phyloP scores from a whole-genome alignment of 1,140 invertebrate genomes.

The Panagrolaimus sp. region DNA sequence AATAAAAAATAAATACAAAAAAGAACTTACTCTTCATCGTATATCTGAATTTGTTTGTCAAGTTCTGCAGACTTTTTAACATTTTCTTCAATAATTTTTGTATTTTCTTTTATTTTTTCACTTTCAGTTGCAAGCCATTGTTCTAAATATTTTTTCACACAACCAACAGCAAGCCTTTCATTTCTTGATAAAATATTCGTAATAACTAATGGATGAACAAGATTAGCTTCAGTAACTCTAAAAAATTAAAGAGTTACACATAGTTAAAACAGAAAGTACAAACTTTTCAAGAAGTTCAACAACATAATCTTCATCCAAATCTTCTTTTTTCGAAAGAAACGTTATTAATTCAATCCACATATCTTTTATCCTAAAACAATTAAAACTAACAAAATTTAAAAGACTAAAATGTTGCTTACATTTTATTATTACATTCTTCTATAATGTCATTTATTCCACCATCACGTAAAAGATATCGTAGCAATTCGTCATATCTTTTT shows the following conservation, averaged over 20 bases:
- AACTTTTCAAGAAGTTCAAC: slow-evolving; percentile 36
- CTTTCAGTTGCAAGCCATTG: slow-evolving; percentile 49
- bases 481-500: not conserved
- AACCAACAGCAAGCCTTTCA: slow-evolving; percentile 35
- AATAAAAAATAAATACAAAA: not conserved
- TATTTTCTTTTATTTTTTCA: slow-evolving; percentile 32
- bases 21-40: slow-evolving; percentile 24
- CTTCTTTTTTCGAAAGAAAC: slow-evolving; percentile 31
- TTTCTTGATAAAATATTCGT: slow-evolving; percentile 51
- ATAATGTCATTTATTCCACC: slow-evolving; percentile 46
- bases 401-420: slow-evolving; percentile 23
- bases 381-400: not conserved
- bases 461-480: slow-evolving; percentile 38
- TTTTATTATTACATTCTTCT: slow-evolving; percentile 41
- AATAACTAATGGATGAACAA: slow-evolving; percentile 50
- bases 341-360: slow-evolving; percentile 52
- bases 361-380: slow-evolving; percentile 26
- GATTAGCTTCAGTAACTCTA: slow-evolving; percentile 33
- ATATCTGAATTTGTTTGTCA: slow-evolving; percentile 44
- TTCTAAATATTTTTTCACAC: slow-evolving; percentile 44
- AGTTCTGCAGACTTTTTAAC: slow-evolving; percentile 37
- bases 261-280: slow-evolving; percentile 1
- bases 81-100: slow-evolving; percentile 21
- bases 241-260: slow-evolving; percentile 6
- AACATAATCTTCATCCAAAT: slow-evolving; percentile 31